phyloP scores from a whole-genome alignment of 2,888 invertebrate genomes.

The Acanthosoma haemorrhoidale region DNA sequence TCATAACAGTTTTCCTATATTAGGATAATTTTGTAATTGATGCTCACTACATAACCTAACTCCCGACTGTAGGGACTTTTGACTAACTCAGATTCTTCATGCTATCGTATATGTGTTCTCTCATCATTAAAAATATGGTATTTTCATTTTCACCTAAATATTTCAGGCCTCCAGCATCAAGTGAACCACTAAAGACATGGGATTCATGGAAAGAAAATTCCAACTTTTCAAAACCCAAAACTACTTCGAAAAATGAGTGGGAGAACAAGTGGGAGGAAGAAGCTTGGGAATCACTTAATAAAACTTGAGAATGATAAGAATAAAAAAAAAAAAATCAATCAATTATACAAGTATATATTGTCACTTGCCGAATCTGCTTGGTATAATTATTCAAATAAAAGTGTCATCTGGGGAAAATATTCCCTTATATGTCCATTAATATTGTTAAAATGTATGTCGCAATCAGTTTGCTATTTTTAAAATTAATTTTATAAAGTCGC shows the following conservation, averaged over 20 bases:
- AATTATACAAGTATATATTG: neutral
- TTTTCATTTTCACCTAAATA: no score
- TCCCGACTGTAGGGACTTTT: no score
- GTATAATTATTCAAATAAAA: neutral
- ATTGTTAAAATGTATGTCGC: neutral
- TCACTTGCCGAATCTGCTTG: neutral
- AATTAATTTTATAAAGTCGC: no score
- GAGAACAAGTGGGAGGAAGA: constrained; percentile 54
- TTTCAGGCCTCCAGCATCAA: neutral
- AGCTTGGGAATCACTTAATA: constrained; percentile 38
- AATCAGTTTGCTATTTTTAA: neutral
- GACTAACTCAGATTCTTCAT: no score
- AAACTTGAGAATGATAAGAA: neutral
- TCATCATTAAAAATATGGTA: no score
- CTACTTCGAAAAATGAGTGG: constrained; percentile 41
- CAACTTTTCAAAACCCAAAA: constrained; percentile 40
- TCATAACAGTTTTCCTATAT: no score
- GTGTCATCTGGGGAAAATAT: neutral
- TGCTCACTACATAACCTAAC: no score
- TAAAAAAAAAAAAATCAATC: neutral
- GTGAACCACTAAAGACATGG: constrained; percentile 29
- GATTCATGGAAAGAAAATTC: constrained; percentile 35
- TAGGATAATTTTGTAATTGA: no score
- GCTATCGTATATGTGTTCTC: no score
- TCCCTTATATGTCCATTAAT: neutral